Conservation (phyloP, 1,140 invertebrate species). For the Chionoecetes opilio region DNA sequence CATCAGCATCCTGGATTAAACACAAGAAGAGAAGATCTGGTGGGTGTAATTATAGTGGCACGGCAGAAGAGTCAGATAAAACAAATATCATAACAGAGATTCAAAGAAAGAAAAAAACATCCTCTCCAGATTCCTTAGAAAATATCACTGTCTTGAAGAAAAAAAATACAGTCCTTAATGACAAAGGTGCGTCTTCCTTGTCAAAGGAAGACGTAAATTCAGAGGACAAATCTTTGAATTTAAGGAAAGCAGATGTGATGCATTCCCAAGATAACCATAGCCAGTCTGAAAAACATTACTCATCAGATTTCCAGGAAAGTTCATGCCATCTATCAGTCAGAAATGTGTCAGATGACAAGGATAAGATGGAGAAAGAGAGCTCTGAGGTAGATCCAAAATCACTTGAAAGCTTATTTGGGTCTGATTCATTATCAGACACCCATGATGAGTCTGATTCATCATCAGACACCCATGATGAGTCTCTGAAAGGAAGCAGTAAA, state of each 20-base stretch:
- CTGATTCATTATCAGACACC: too few relatives aligned
- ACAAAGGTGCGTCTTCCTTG: not conserved
- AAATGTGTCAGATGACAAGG: not conserved
- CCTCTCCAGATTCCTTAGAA: not conserved
- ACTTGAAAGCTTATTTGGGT: too few relatives aligned
- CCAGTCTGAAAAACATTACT: not conserved
- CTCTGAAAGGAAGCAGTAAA: not conserved
- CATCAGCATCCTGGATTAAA: not conserved
- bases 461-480: not conserved
- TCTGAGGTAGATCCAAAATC: too few relatives aligned
- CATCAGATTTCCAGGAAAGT: too few relatives aligned
- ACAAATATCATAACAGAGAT: not conserved
- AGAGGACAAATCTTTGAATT: not conserved
- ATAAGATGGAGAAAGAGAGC: not conserved
- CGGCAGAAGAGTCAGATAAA: not conserved
- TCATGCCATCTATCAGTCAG: not conserved
- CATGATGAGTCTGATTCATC: not conserved
- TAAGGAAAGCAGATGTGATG: not conserved
- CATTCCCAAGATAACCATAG: not conserved
- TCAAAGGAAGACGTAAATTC: not conserved
- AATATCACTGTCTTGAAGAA: too few relatives aligned
- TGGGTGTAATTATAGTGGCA: not conserved
- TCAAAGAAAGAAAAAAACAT: not conserved
- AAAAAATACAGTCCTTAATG: not conserved
- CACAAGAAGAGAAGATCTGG: conserved; percentile 21